These are phyloP conservation scores for Enteromius mattozi DNA, from an alignment of 2,797 vertebrate species.

Conservation along the genomic window DNA sequence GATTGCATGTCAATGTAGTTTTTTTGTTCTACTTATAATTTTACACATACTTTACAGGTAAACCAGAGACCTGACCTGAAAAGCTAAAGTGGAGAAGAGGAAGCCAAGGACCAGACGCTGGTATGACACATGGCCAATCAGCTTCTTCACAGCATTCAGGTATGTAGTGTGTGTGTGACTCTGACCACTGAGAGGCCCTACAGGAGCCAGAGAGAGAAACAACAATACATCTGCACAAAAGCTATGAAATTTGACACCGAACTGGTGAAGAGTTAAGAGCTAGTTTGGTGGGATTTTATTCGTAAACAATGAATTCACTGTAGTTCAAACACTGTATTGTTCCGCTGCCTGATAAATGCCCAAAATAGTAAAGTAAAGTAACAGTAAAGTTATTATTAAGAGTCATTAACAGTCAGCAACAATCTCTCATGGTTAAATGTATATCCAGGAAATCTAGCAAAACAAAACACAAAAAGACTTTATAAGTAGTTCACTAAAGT, in stretches of 20 bases:
- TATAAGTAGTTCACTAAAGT: neutral
- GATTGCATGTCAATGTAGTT: neutral
- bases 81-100: constrained; percentile 72
- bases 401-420: neutral
- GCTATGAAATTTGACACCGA: constrained; percentile 3
- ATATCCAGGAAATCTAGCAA: neutral
- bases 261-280: constrained; percentile 19
- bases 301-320: neutral
- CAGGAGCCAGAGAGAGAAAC: constrained; percentile 5
- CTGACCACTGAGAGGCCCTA: constrained; percentile 60
- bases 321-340: neutral
- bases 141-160: constrained; percentile 67
- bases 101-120: constrained; percentile 75
- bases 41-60: neutral
- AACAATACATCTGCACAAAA: constrained; percentile 6
- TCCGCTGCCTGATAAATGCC: neutral
- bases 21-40: neutral
- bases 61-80: constrained; percentile 73
- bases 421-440: neutral
- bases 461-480: neutral
- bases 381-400: neutral
- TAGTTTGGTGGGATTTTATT: constrained; percentile 34
- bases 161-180: constrained; percentile 61
- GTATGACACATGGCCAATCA: constrained; percentile 72
- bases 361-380: neutral